Conservation (phyloP, 2,888 invertebrate genomes). For the Chrysodeixis includens region DNA sequence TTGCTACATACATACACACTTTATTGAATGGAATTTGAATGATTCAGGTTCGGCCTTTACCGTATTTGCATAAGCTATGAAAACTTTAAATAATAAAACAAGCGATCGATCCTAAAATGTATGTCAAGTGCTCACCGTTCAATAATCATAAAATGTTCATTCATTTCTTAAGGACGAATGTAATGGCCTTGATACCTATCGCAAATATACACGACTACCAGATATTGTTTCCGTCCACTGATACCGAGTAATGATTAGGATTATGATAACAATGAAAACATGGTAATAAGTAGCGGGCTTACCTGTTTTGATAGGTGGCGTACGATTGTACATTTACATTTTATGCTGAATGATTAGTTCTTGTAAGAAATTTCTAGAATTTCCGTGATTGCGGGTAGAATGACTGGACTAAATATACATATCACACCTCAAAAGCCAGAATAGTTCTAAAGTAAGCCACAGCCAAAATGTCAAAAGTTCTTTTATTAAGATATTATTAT, state of each 20-base stretch:
- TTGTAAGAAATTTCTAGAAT: slow-evolving; percentile 10
- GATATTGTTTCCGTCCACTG: slow-evolving; percentile 15
- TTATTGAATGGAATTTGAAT: background rate
- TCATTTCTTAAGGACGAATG: slow-evolving; percentile 6
- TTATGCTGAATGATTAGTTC: slow-evolving; percentile 23
- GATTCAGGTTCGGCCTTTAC: background rate
- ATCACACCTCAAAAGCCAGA: background rate
- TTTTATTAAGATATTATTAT: too few species aligned
- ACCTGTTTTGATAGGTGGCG: background rate
- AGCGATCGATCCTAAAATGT: slow-evolving; percentile 15
- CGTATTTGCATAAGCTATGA: background rate
- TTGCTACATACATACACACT: too few species aligned
- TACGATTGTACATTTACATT: slow-evolving; percentile 13
- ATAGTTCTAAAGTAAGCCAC: background rate
- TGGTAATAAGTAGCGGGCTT: slow-evolving; percentile 13
- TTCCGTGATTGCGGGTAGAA: background rate
- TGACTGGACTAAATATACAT: background rate
- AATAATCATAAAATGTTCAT: slow-evolving; percentile 15
- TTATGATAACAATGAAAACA: slow-evolving; percentile 23
- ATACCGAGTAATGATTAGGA: slow-evolving; percentile 10
- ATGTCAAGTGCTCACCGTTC: slow-evolving; percentile 32
- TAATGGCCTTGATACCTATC: slow-evolving; percentile 10
- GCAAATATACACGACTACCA: slow-evolving; percentile 10
- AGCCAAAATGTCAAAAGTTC: background rate
- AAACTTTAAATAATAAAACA: background rate